phyloP scores from a whole-genome alignment of 1,140 invertebrate species.

The Philotrypesis tridentata region DNA sequence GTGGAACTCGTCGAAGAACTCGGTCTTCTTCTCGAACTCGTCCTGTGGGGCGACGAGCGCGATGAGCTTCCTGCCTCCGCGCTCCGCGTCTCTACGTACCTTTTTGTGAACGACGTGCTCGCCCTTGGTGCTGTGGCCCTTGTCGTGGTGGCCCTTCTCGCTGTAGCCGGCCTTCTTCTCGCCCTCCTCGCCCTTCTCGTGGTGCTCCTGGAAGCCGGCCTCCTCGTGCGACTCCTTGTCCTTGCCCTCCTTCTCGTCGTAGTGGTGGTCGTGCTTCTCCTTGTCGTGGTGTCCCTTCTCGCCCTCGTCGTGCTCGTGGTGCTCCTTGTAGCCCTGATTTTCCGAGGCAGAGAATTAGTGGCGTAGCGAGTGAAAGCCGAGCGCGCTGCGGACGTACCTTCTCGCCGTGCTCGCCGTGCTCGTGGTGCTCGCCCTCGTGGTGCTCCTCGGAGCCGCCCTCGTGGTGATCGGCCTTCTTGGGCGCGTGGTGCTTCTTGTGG shows the following conservation, averaged over 20 bases:
- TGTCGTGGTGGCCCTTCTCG: slow-evolving; percentile 71
- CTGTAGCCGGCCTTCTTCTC: slow-evolving; percentile 65
- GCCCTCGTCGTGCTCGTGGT: slow-evolving; percentile 67
- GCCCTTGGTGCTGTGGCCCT: slow-evolving; percentile 73
- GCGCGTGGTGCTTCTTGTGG: slow-evolving; percentile 27
- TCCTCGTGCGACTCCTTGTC: slow-evolving; percentile 68
- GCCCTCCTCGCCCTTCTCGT: slow-evolving; percentile 64
- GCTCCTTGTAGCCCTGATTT: slow-evolving; percentile 44
- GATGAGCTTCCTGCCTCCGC: neutral
- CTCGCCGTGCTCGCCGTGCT: slow-evolving; percentile 62
- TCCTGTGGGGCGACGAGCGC: slow-evolving; percentile 66
- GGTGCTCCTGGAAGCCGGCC: slow-evolving; percentile 64
- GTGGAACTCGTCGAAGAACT: slow-evolving; percentile 74
- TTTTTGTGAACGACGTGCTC: slow-evolving; percentile 73
- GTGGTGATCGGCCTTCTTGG: slow-evolving; percentile 10
- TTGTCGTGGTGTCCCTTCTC: slow-evolving; percentile 72
- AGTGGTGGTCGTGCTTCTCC: slow-evolving; percentile 65
- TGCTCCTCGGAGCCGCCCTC: slow-evolving; percentile 61
- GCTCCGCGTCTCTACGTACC: slow-evolving; percentile 50
- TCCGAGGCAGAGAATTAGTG: neutral
- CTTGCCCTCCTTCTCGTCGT: slow-evolving; percentile 67
- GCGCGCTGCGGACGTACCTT: slow-evolving; percentile 57
- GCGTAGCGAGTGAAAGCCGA: neutral
- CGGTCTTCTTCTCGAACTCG: slow-evolving; percentile 73
- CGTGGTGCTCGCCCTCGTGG: slow-evolving; percentile 59